Conservation (phyloP, 2,797 vertebrate species). For the Danio choprae region DNA sequence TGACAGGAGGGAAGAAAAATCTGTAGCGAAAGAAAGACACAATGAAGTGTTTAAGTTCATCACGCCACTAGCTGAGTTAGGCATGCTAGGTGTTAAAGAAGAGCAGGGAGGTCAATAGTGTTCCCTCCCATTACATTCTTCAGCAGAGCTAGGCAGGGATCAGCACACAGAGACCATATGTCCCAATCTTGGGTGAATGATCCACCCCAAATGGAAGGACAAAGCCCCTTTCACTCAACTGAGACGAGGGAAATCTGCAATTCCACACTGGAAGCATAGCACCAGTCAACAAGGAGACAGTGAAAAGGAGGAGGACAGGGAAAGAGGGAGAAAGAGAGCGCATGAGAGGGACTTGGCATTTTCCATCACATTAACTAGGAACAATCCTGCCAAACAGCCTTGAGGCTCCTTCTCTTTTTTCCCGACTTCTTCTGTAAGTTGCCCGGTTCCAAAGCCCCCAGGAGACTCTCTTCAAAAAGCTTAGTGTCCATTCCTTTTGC, state of each 20-base stretch:
- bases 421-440: conserved; percentile 41
- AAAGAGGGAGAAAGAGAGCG: conserved; percentile 28
- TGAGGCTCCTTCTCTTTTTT: conserved; percentile 53
- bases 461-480: conserved; percentile 60
- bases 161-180: conserved; percentile 82
- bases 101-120: conserved; percentile 70
- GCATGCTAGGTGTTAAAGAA: conserved; percentile 68
- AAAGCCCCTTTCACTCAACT: conserved; percentile 77
- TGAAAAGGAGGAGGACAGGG: conserved; percentile 17
- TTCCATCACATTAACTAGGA: conserved; percentile 60
- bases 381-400: conserved; percentile 58
- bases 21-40: conserved; percentile 53
- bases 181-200: conserved; percentile 75
- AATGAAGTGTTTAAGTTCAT: conserved; percentile 83
- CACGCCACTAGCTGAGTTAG: conserved; percentile 66
- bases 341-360: conserved; percentile 52
- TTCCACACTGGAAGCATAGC: conserved; percentile 74
- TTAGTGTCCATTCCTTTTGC: conserved; percentile 69
- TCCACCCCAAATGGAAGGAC: conserved; percentile 73
- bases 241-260: conserved; percentile 72
- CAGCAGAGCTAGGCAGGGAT: conserved; percentile 64
- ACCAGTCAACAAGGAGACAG: conserved; percentile 68
- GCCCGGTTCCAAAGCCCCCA: conserved; percentile 54
- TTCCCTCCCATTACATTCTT: conserved; percentile 77
- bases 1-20: conserved; percentile 5